phyloP scores from a whole-genome alignment of 2,797 vertebrate genomes.

The Gouania willdenowi region DNA sequence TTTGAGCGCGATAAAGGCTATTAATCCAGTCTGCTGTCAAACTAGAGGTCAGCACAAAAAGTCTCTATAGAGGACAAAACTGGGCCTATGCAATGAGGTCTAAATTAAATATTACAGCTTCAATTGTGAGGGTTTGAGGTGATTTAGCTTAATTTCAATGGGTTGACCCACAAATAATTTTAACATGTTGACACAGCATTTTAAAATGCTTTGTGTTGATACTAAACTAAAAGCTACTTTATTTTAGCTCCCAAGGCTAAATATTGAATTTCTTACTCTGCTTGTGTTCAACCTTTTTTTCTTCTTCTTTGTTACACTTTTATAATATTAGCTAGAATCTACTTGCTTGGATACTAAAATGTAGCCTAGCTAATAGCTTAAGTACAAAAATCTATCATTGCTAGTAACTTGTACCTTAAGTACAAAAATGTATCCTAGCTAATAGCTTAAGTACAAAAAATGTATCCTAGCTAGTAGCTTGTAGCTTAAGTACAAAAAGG shows the following conservation, averaged over 20 bases:
- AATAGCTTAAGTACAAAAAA: no score
- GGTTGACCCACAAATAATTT: no score
- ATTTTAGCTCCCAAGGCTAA: conserved; percentile 18
- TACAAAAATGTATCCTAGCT: no score
- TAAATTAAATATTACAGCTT: conserved; percentile 11
- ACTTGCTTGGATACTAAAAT: no score
- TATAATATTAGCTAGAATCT: no score
- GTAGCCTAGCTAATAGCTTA: no score
- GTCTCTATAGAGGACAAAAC: conserved; percentile 3
- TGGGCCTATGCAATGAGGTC: not conserved
- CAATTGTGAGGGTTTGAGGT: conserved; percentile 12
- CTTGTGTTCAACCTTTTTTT: conserved; percentile 39
- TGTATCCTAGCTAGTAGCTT: no score
- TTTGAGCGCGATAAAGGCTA: conserved; percentile 4
- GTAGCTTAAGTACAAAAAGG: no score
- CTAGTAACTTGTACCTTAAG: no score
- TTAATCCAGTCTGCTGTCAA: conserved; percentile 8
- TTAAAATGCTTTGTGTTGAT: conserved; percentile 20
- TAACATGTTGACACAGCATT: conserved; percentile 5
- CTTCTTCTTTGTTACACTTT: no score
- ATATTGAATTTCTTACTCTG: conserved; percentile 45
- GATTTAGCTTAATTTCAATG: no score
- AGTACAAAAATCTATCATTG: no score
- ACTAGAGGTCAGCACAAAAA: not conserved
- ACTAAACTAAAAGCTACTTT: conserved; percentile 32